Evolutionary conservation across 1,140 invertebrate species (phyloP).

Genomic region (Cydia pomonella): DNA sequence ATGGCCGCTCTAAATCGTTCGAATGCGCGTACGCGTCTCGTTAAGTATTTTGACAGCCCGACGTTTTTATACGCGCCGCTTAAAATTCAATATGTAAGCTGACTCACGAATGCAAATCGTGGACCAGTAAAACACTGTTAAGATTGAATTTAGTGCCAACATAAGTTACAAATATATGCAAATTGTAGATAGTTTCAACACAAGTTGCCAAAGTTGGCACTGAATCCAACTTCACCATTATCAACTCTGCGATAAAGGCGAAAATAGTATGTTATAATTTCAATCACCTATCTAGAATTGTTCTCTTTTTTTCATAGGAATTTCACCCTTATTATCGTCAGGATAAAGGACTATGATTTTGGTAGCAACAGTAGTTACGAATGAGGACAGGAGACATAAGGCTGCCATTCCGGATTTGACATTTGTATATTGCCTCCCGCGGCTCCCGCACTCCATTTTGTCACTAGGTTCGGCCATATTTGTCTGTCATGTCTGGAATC

Average conservation of each 20-base stretch:
- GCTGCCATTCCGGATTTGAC: slow-evolving; percentile 17
- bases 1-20: slow-evolving; percentile 20
- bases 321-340: not conserved
- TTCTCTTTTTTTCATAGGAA: not conserved
- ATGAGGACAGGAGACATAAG: slow-evolving; percentile 9
- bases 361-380: not conserved
- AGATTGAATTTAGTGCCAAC: slow-evolving; percentile 23
- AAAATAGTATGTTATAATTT: not conserved
- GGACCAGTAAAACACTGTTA: slow-evolving; percentile 23
- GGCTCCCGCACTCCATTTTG: not conserved
- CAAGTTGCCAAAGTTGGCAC: not conserved
- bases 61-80: slow-evolving; percentile 35
- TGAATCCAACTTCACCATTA: not conserved
- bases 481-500: slow-evolving; percentile 1
- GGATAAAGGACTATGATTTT: not conserved
- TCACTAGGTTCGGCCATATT: slow-evolving; percentile 21
- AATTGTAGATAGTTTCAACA: not conserved
- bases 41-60: slow-evolving; percentile 36
- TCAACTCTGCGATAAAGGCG: not conserved
- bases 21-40: slow-evolving; percentile 12
- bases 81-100: slow-evolving; percentile 35
- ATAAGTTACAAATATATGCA: slow-evolving; percentile 5
- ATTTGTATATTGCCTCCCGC: slow-evolving; percentile 15
- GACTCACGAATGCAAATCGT: slow-evolving; percentile 19
- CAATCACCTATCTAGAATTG: not conserved